Evolutionary conservation across 1,140 invertebrate genomes (phyloP), one percentile per base, ranked within the genome.

Genomic region (Cotesia glomerata): DNA sequence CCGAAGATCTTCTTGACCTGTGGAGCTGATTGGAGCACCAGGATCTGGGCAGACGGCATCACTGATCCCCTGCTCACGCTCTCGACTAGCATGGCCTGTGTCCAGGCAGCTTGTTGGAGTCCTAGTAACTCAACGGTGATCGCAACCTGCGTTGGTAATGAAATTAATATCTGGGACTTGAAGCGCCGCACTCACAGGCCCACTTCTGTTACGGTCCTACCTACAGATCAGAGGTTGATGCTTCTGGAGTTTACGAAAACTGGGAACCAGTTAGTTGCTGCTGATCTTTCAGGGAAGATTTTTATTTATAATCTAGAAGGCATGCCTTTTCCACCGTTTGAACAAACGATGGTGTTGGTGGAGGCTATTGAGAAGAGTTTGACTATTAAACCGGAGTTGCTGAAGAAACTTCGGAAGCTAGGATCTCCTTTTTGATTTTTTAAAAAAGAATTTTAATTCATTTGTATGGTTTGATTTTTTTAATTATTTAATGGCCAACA

Each of bases 121-220:
- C 95, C 94, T 0, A 91, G 91, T 5, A 94, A 95, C 77, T 93
- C 95, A 0, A 95, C 94, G 0, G 91, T 97, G 2, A 89, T 97
- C 67, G 92, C 94, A 2, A 93, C 91, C 0, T 90, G 93, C 0
- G 92, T 91, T 56, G 91, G 91, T 5, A 91, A 91, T 77, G 89
- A 90, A 5, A 88, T 95, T 4, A 90, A 90, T 18, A 87, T 95
- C 39, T 95, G 93, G 93, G 92, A 94, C 79, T 84, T 95, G 1
- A 88, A 90, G 35, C 86, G 91, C 11, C 93, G 92, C 76, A 90
- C 87, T 1, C 89, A 92, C 32, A 88, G 88, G 11, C 91, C 93
- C 0, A 89, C 89, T 35, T 91, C 91, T 0, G 85, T 91, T 66
- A 90, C 89, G 52, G 77, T 75, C 1, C 89, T 88, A 35, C 86